phyloP scores from a whole-genome alignment of 2,797 vertebrate genomes.

The Lophius americanus region DNA sequence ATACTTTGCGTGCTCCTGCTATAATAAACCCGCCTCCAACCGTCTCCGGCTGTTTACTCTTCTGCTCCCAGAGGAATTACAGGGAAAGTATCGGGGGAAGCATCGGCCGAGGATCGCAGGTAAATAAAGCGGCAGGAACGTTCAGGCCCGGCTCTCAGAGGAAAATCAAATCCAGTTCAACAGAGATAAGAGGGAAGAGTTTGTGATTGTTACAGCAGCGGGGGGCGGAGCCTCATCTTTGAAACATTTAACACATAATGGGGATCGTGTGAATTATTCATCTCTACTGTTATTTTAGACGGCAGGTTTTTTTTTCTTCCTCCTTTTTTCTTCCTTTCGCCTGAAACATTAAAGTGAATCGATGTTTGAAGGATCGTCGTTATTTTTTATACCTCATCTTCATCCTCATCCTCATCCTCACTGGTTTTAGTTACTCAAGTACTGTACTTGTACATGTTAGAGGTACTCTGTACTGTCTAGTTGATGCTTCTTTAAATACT shows the following conservation, averaged over 20 bases:
- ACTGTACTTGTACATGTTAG: too few species aligned
- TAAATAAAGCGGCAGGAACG: constrained; percentile 43
- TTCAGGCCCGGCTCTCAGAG: too few species aligned
- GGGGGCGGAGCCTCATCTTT: constrained; percentile 9
- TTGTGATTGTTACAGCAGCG: constrained; percentile 7
- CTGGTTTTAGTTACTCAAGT: background rate
- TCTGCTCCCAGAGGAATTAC: constrained; percentile 44
- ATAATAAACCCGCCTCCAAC: constrained; percentile 41
- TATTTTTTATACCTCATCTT: background rate
- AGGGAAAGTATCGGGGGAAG: constrained; percentile 42
- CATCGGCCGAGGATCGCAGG: constrained; percentile 49
- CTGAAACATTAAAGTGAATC: background rate
- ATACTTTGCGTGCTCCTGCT: constrained; percentile 50
- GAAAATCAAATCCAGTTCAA: background rate
- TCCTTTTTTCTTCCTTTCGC: background rate
- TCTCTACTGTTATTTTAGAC: background rate
- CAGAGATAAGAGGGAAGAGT: background rate
- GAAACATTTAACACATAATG: constrained; percentile 20
- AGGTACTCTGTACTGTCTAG: too few species aligned
- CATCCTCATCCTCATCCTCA: background rate
- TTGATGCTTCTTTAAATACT: too few species aligned
- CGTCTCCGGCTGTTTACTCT: constrained; percentile 64
- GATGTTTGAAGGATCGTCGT: background rate
- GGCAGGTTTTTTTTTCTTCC: background rate
- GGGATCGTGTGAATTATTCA: constrained; percentile 8